Percentiles rank a stretch among this genome's conserved stretches.
Evolutionary conservation across 2,888 invertebrate genomes (phyloP).

Genomic region (Lithophane ornitopus): DNA sequence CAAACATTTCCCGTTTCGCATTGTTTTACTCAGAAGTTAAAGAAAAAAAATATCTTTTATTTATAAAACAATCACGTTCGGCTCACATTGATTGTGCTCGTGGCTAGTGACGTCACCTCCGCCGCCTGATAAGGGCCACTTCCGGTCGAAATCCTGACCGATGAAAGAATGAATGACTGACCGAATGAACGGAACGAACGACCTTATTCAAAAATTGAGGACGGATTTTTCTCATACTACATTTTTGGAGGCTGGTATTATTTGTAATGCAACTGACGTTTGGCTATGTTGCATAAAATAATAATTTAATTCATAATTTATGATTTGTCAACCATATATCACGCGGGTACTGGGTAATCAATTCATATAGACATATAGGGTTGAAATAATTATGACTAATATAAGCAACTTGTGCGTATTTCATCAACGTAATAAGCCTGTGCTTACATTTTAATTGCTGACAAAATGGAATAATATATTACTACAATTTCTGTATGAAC

Average conservation of each 20-base stretch:
- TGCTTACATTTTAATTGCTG: constrained; percentile 49
- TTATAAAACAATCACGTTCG: constrained; percentile 89
- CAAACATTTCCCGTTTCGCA: constrained; percentile 81
- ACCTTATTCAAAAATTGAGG: constrained; percentile 74
- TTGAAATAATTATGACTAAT: constrained; percentile 62
- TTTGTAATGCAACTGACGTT: constrained; percentile 55
- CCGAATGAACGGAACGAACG: constrained; percentile 71
- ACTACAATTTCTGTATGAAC: constrained; percentile 6
- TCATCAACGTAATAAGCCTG: constrained; percentile 13
- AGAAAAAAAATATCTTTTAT: constrained; percentile 80
- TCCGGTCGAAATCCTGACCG: constrained; percentile 86
- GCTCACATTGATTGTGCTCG: constrained; percentile 81
- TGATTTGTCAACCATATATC: constrained; percentile 63
- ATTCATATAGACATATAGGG: constrained; percentile 62
- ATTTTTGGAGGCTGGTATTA: constrained; percentile 44
- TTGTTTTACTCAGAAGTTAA: constrained; percentile 83
- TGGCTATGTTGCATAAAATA: constrained; percentile 59
- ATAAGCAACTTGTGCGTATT: constrained; percentile 38
- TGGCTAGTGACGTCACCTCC: constrained; percentile 86
- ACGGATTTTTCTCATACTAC: constrained; percentile 59
- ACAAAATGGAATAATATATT: constrained; percentile 51
- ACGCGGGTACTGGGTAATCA: constrained; percentile 43
- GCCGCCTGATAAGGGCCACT: constrained; percentile 87
- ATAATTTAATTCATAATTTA: constrained; percentile 67
- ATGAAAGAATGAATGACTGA: constrained; percentile 75